Evolutionary conservation across 2,797 vertebrate genomes (phyloP).

Genomic region (Cyprinella venusta): DNA sequence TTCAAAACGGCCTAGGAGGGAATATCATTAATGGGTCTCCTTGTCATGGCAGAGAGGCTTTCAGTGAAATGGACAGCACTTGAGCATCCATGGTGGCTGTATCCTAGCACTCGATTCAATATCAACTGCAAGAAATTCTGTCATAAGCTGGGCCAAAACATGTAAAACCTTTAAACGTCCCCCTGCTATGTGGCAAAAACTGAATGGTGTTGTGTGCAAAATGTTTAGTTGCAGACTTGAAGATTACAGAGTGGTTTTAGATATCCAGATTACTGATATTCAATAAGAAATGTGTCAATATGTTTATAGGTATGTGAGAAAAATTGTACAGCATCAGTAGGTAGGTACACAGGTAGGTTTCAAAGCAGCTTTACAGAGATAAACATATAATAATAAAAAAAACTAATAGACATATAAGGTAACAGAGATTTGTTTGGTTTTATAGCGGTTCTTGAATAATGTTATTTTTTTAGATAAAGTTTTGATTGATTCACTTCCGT

Average conservation of each 20-base stretch:
- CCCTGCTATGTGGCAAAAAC: background rate
- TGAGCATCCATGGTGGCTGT: conserved; percentile 6
- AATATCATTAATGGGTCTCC: conserved; percentile 50
- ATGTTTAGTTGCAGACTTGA: background rate
- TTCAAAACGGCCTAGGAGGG: conserved; percentile 54
- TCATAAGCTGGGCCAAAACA: background rate
- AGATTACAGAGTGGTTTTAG: background rate
- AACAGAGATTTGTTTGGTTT: no score
- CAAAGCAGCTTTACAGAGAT: no score
- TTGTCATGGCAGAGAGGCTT: conserved; percentile 41
- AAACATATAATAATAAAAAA: no score
- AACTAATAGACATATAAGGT: no score
- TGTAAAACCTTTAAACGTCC: background rate
- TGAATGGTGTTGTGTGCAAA: background rate
- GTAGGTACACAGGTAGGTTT: background rate
- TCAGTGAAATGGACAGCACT: conserved; percentile 42
- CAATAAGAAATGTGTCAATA: background rate
- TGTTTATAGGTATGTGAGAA: background rate
- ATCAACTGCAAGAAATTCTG: conserved; percentile 33
- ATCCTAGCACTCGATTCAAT: background rate
- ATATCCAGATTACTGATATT: background rate
- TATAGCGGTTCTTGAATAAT: no score
- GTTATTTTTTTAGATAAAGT: no score
- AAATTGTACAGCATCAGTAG: background rate
- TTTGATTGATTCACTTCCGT: no score